phyloP scores from a whole-genome alignment of 2,113 vertebrate genomes.

The Shinisaurus crocodilurus region DNA sequence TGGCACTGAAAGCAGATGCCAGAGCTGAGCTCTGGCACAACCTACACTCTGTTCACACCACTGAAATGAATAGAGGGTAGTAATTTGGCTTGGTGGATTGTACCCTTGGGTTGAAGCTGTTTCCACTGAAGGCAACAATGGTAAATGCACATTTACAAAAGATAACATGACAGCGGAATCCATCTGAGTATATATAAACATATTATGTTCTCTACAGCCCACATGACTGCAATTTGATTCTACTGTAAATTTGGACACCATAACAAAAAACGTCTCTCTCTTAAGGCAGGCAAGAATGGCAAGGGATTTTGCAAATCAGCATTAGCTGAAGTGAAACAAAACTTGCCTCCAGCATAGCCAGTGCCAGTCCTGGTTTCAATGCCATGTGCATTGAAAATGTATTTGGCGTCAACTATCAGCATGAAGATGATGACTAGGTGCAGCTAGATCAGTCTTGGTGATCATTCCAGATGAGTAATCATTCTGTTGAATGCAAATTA shows the following conservation, averaged over 20 bases:
- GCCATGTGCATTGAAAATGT: background rate
- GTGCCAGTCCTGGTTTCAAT: background rate
- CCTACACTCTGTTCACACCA: background rate
- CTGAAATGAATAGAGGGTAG: background rate
- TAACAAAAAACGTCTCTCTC: background rate
- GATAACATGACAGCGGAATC: background rate
- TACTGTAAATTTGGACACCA: background rate
- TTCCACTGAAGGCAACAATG: slow-evolving; percentile 35
- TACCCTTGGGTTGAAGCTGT: slow-evolving; percentile 34
- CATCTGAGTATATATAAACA: accelerated
- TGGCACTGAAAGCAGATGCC: background rate
- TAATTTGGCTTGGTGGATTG: background rate
- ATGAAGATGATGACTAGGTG: background rate
- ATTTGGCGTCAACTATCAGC: background rate
- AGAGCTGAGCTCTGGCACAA: background rate
- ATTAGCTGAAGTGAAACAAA: slow-evolving; percentile 13
- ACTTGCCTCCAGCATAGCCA: background rate
- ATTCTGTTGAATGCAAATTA: background rate
- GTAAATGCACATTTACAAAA: slow-evolving; percentile 38
- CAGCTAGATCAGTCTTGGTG: background rate
- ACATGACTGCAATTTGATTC: background rate
- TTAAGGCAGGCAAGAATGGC: slow-evolving; percentile 43
- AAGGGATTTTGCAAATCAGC: slow-evolving; percentile 28
- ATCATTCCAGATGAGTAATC: background rate
- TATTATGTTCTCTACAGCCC: background rate